Conservation (phyloP, 2,888 invertebrate species). For the Tuberolachnus salignus region DNA sequence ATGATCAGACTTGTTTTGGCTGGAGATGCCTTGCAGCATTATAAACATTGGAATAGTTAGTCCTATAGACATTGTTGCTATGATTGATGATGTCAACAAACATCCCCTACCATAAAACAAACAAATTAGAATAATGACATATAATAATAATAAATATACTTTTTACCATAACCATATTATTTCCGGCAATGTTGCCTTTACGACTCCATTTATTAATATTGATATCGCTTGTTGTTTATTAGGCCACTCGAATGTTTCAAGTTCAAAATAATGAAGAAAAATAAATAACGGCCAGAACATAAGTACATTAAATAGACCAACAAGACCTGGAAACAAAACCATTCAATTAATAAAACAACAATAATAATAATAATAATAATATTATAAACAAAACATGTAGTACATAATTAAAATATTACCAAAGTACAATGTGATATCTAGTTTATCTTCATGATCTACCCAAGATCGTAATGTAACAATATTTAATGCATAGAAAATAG, state of each 20-base stretch:
- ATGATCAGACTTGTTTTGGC: constrained; percentile 50
- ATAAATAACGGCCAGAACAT: constrained; percentile 90
- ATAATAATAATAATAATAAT: neutral
- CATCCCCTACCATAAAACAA: constrained; percentile 75
- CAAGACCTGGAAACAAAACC: constrained; percentile 73
- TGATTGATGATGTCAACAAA: constrained; percentile 87
- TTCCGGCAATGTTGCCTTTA: constrained; percentile 91
- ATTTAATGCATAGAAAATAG: constrained; percentile 88
- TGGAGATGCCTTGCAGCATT: constrained; percentile 31
- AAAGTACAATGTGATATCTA: constrained; percentile 94
- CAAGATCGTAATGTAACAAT: constrained; percentile 81
- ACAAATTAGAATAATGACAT: constrained; percentile 11
- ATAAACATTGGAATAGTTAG: constrained; percentile 81
- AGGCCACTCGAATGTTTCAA: constrained; percentile 87
- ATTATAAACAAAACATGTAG: constrained; percentile 5
- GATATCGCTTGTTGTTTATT: constrained; percentile 79
- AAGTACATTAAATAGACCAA: constrained; percentile 88
- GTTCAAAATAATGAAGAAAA: constrained; percentile 78
- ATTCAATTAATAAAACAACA: constrained; percentile 53
- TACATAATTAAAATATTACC: constrained; percentile 66
- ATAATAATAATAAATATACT: neutral
- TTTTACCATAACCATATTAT: constrained; percentile 89
- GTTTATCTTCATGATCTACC: constrained; percentile 89
- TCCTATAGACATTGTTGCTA: constrained; percentile 85
- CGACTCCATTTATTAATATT: constrained; percentile 81